Evolutionary conservation across 2,888 invertebrate species (phyloP).

Genomic region (Ditula angustiorana): DNA sequence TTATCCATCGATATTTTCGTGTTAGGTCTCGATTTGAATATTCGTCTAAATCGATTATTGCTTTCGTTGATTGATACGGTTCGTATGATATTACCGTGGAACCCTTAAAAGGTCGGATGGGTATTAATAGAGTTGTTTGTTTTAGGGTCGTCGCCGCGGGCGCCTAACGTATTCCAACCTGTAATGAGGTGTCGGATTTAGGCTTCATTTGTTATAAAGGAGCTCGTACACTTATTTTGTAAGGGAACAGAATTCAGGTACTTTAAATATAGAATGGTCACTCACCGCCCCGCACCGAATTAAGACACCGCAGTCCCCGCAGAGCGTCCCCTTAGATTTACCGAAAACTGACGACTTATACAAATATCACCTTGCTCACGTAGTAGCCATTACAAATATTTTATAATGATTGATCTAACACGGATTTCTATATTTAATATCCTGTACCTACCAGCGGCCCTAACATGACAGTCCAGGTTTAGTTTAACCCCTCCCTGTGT

Average conservation of each 20-base stretch:
- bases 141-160: conserved; percentile 76
- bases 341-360: too few relatives aligned
- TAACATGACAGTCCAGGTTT: too few relatives aligned
- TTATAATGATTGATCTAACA: too few relatives aligned
- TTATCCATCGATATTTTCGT: conserved; percentile 54
- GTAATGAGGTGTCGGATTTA: conserved; percentile 75
- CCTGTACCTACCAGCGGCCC: too few relatives aligned
- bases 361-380: too few relatives aligned
- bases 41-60: conserved; percentile 69
- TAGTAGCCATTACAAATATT: too few relatives aligned
- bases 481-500: too few relatives aligned
- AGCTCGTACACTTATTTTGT: conserved; percentile 44
- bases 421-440: too few relatives aligned
- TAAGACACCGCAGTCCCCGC: too few relatives aligned
- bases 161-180: conserved; percentile 62
- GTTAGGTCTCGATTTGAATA: conserved; percentile 64
- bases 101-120: conserved; percentile 58
- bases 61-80: conserved; percentile 74
- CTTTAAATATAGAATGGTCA: too few relatives aligned
- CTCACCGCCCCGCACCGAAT: too few relatives aligned
- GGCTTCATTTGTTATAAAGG: conserved; percentile 61
- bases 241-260: not conserved
- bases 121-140: conserved; percentile 83
- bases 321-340: too few relatives aligned
- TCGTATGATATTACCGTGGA: conserved; percentile 62